Evolutionary conservation across 2,797 vertebrate species (phyloP), one percentile per base, ranked within the genome.

Genomic region (Pantherophis alleghaniensis): DNA sequence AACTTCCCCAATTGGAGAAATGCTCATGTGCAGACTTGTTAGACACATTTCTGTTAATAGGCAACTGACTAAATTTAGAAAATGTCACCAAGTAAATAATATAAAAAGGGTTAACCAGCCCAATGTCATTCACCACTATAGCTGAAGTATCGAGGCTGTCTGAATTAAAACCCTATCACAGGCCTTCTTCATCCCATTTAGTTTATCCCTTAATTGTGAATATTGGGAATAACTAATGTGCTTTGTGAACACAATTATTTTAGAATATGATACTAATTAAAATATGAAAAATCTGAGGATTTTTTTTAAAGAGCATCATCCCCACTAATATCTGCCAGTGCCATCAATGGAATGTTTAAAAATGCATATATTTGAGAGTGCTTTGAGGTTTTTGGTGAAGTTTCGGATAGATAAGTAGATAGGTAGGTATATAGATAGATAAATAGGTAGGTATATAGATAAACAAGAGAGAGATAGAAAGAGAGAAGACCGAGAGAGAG

Each of bases 161-260:
- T 56, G 26, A 42, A 83, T 83, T 24, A 26, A 83, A 79, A 91
- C 59, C 16, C 28, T 22, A 74, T 74, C 51, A 74, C 12, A 26
- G 51, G 22, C 55, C 51, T 74, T 56, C 61, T 32, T 56, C 22
- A 24, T 74, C 63, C 53, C 89, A 90, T 55, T 22, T 90, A 51
- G 18, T 60, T 86, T 55, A n/a, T 7, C 74, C 26, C 37, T n/a
- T 61, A 86, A 61, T 86, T 66, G 42, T 3, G 28, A 32, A 57
- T 47, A 42, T 57, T 88, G 57, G 37, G 42, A 92, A 59, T 91
- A 47, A 47, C 42, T 42, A 42, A 59, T 91, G 47, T 74, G 92
- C 91, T 0, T 57, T 93, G 94, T 93, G 79, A 96, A 92, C 83
- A 42, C 88, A 86, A 83, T 56, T 86, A 42, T 92, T 90, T 63